Evolutionary conservation across 1,140 invertebrate genomes (phyloP).

Genomic region (Trachelipus rathkii): DNA sequence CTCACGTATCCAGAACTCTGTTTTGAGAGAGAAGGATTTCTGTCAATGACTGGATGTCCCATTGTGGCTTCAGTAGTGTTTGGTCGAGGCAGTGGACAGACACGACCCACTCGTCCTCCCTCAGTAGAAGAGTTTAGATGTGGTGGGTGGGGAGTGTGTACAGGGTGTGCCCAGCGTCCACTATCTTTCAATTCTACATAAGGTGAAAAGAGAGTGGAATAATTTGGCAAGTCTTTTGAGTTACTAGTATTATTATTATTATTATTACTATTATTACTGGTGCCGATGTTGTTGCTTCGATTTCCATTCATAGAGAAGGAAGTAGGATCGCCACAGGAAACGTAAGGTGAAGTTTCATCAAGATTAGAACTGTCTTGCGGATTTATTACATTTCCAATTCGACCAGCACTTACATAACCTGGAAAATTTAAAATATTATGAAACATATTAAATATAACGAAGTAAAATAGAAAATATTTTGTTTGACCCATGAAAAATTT

Average conservation of each 20-base stretch:
- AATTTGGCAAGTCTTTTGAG: too few relatives aligned
- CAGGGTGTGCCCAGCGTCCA: background rate
- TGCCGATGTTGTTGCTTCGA: background rate
- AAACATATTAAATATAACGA: too few relatives aligned
- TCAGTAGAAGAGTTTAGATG: background rate
- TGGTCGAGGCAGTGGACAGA: background rate
- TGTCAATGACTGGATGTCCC: background rate
- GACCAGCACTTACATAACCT: constrained; percentile 7
- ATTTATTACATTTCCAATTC: background rate
- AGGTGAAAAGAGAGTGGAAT: background rate
- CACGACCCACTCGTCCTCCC: background rate
- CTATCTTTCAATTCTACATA: background rate
- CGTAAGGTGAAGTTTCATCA: background rate
- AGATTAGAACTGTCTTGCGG: background rate
- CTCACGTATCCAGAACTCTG: constrained; percentile 1
- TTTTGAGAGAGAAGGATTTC: background rate
- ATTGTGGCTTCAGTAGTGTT: background rate
- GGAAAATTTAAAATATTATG: background rate
- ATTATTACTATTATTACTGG: too few relatives aligned
- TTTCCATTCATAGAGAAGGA: background rate
- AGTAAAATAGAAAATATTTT: too few relatives aligned
- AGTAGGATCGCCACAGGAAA: background rate
- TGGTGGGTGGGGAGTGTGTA: background rate
- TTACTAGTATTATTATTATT: too few relatives aligned
- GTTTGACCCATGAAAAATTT: too few relatives aligned